phyloP scores from a whole-genome alignment of 2,888 invertebrate species.

The Macaria notata region DNA sequence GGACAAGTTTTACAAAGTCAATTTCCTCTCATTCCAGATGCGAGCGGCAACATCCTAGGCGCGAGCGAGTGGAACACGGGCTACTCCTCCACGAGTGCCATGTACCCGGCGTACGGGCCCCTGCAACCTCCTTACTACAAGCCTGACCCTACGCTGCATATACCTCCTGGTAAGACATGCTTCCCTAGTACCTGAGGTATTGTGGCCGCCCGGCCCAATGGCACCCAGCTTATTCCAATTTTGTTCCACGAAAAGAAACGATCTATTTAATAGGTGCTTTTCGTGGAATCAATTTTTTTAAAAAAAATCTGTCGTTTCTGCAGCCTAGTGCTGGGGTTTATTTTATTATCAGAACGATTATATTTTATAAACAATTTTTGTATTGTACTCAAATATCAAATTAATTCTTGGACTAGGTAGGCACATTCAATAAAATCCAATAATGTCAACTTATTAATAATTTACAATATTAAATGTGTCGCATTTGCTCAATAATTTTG shows the following conservation, averaged over 20 bases:
- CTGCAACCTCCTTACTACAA: slow-evolving; percentile 78
- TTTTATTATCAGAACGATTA: too few species aligned
- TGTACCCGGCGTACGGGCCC: slow-evolving; percentile 81
- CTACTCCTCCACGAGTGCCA: slow-evolving; percentile 73
- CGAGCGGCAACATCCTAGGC: slow-evolving; percentile 83
- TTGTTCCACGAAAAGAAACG: too few species aligned
- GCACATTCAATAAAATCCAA: too few species aligned
- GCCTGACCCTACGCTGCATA: slow-evolving; percentile 82
- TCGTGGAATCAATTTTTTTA: too few species aligned
- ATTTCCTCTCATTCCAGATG: slow-evolving; percentile 53
- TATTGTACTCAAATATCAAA: not conserved
- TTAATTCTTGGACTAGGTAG: too few species aligned
- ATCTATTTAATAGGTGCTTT: too few species aligned
- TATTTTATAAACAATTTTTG: too few species aligned
- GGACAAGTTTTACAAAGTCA: not conserved
- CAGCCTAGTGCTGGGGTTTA: too few species aligned
- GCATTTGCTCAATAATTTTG: slow-evolving; percentile 37
- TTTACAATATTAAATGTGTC: slow-evolving; percentile 23
- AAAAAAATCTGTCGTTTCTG: too few species aligned
- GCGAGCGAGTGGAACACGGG: slow-evolving; percentile 85
- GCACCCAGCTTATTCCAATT: too few species aligned
- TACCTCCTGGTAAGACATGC: slow-evolving; percentile 80
- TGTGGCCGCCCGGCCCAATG: too few species aligned
- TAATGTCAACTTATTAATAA: not conserved
- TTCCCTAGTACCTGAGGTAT: not conserved